phyloP scores from a whole-genome alignment of 2,113 vertebrate species.

The Bufo gargarizans region DNA sequence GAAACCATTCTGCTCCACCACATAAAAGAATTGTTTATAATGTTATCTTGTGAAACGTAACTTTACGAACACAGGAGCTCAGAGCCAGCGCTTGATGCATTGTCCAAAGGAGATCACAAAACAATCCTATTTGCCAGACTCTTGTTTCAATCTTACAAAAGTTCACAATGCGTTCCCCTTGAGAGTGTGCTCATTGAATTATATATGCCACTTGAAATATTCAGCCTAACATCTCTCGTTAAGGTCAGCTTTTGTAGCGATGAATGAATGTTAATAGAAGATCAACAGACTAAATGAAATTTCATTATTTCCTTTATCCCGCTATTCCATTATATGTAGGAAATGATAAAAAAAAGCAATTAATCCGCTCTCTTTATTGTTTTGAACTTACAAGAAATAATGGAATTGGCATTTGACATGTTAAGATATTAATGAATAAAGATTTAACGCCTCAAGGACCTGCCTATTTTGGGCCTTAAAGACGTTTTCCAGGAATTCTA shows the following conservation, averaged over 20 bases:
- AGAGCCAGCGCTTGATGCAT: not conserved
- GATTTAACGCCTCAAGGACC: not conserved
- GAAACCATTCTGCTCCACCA: not conserved
- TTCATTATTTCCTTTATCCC: not conserved
- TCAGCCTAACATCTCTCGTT: conserved; percentile 29
- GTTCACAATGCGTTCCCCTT: conserved; percentile 15
- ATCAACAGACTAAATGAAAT: conserved; percentile 34
- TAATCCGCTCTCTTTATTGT: conserved; percentile 18
- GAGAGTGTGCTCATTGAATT: conserved; percentile 46
- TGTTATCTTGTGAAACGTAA: not conserved
- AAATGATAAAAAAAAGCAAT: conserved; percentile 15
- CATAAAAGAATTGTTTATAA: too few relatives aligned
- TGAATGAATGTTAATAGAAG: conserved; percentile 34
- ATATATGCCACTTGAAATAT: conserved; percentile 45
- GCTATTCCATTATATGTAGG: not conserved
- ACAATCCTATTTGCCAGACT: conserved; percentile 20
- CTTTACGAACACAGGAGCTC: not conserved
- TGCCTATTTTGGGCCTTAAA: too few relatives aligned
- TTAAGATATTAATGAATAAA: not conserved
- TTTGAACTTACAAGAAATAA: conserved; percentile 17
- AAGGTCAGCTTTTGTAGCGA: conserved; percentile 42
- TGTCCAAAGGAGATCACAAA: conserved; percentile 11
- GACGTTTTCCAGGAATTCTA: too few relatives aligned
- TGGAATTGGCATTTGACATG: not conserved
- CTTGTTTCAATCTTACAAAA: not conserved